Evolutionary conservation across 2,113 vertebrate species (phyloP), one percentile per base, ranked within the genome.

Genomic region (Scatophagus argus): DNA sequence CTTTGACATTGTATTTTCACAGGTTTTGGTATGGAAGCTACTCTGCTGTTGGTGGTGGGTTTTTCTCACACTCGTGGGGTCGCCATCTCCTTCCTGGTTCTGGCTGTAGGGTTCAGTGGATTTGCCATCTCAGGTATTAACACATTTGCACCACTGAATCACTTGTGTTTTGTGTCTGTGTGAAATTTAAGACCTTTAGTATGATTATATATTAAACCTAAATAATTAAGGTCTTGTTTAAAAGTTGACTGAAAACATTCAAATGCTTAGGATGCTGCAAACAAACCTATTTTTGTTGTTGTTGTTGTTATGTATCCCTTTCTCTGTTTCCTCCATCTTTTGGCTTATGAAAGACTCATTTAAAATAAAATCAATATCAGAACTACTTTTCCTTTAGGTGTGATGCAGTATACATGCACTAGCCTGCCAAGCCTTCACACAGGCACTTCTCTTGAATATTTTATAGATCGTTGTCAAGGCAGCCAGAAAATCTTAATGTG

Each of bases 21-120:
- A 99, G 98, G 98, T 8, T 99, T 99, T 91, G 98, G 98, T 11
- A 99, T 99, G 98, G 98, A 99, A 82, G 98, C 98, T 14, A 98
- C 98, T 1, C 92, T 99, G 65, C 95, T 99, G 74, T 90, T 99
- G 86, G 97, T 99, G 59, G 98, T 99, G 23, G 98, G 97, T 36
- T 99, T 96, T 88, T 99, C 98, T 77, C 98, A 99, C 77, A 99
- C 98, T 54, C 96, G 96, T 83, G 96, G 92, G 1, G 94, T 99
- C 49, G 97, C 98, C 59, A 99, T 99, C 88, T 96, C 97, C 68
- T 99, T 99, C 86, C 92, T 99, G 27, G 96, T 99, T 52, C 93
- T 99, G 75, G 98, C 98, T 38, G 98, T 99, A 23, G 98, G 98
- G 62, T 99, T 99, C 86, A 99, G 98, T 38, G 98, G 98, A 86